Evolutionary conservation across 2,888 invertebrate genomes (phyloP).

Genomic region (Leptinotarsa juncta): DNA sequence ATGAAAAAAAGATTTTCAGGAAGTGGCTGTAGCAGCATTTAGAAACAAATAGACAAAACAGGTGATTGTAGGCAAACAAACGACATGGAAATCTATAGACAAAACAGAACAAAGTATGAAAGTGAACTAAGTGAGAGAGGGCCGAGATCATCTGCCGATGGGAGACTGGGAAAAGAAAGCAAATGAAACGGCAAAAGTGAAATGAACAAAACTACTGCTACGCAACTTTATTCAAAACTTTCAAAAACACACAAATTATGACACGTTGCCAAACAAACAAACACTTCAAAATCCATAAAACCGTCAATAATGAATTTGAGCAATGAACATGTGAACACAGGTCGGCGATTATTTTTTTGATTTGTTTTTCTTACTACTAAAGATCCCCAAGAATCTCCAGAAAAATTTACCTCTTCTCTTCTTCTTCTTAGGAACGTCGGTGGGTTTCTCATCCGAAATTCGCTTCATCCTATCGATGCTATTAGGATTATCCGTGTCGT

Average conservation of each 20-base stretch:
- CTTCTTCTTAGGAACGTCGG: constrained; percentile 75
- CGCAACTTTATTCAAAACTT: constrained; percentile 12
- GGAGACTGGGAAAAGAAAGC: neutral
- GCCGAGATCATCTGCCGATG: neutral
- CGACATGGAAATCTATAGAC: neutral
- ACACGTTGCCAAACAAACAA: constrained; percentile 3
- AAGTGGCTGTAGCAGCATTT: neutral
- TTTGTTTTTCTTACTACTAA: constrained; percentile 9
- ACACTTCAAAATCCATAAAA: constrained; percentile 7
- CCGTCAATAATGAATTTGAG: neutral
- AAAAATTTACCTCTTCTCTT: constrained; percentile 70
- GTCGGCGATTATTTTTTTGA: neutral
- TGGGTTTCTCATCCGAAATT: constrained; percentile 46
- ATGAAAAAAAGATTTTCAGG: neutral
- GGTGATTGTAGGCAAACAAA: too few relatives aligned
- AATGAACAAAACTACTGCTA: constrained; percentile 16
- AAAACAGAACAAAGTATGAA: neutral
- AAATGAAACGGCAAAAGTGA: neutral
- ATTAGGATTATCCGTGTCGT: constrained; percentile 78
- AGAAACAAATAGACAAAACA: neutral
- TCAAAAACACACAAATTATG: constrained; percentile 14
- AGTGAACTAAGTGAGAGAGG: neutral
- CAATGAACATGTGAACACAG: neutral
- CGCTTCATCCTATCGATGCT: constrained; percentile 70
- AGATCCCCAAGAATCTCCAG: constrained; percentile 14